These are phyloP conservation scores for Pangasianodon gigas DNA, from an alignment of 2,113 vertebrate species.

Conservation along the genomic window DNA sequence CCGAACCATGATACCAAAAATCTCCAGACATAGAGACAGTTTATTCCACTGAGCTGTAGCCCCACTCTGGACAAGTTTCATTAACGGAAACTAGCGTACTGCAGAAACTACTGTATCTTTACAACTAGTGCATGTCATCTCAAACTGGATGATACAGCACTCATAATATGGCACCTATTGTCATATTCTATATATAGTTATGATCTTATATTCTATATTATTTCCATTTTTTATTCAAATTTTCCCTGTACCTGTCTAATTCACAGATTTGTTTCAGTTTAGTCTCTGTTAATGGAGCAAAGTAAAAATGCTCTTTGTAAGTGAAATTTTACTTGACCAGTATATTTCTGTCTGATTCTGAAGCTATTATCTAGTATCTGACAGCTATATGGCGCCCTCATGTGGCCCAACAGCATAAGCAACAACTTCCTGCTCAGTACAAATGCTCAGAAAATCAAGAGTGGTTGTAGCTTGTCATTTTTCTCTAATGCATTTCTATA, in stretches of 20 bases:
- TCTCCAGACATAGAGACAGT: background rate
- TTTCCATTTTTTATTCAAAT: background rate
- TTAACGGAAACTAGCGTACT: background rate
- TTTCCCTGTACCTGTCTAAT: background rate
- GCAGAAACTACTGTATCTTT: background rate
- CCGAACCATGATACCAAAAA: background rate
- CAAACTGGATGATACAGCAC: background rate
- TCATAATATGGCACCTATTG: background rate
- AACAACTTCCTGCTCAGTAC: background rate
- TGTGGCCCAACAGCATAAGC: background rate
- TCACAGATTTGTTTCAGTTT: background rate
- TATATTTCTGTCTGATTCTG: background rate
- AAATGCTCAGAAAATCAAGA: background rate
- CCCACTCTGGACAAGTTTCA: background rate
- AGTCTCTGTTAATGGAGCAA: background rate
- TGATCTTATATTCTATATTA: background rate
- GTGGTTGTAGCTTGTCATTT: background rate
- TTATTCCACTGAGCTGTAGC: background rate
- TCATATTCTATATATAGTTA: background rate
- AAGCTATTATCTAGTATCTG: background rate
- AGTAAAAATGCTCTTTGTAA: background rate
- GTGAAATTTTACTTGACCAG: background rate
- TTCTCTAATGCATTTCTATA: background rate
- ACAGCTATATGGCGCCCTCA: slow-evolving; percentile 21
- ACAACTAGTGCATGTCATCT: background rate